Evolutionary conservation across 2,797 vertebrate genomes (phyloP), one percentile per base, ranked within the genome.

Genomic region (Lerista edwardsae): DNA sequence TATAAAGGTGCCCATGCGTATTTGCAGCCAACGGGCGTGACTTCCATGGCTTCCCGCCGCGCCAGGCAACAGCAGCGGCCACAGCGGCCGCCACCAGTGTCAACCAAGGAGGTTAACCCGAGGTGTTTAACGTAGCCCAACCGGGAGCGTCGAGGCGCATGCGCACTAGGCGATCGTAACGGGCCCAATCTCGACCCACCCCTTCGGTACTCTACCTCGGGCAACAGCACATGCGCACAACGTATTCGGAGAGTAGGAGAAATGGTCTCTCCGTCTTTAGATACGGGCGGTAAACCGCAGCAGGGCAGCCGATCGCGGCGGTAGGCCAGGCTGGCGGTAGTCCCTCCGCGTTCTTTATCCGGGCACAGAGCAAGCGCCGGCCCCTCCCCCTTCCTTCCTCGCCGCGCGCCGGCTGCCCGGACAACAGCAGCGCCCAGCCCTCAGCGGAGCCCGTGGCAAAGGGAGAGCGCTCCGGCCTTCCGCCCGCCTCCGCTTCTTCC

Each of bases 201-300:
- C 29, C 87, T 68, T 57, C 57, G 34, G 55, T 75, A 67, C 51
- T 64, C 80, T 4, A 23, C 36, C 12, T 3, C 10, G 34, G 25
- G 8, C 5, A 25, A 29, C 29, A 2, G 88, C 93, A 93, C 94
- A 90, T 91, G 92, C 92, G 92, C 83, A 71, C 69, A 47, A n/a
- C 9, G 17, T 25, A 0, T 14, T 15, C 2, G 27, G 39, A 23
- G 27, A 4, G 15, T 2, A 2, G 31, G 51, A 29, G 9, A 6
- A 15, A 44, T 27, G 77, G 6, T 34, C 34, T 62, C 11, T 6
- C 0, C 8, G 15, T 5, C 23, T 7, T 27, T 0, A 14, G 39
- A 61, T 34, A 61, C 6, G 6, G 25, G 15, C 6, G 39, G 23
- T 27, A 31, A n/a, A 69, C 3, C n/a, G 29, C 47, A 29, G 21